Evolutionary conservation across 2,888 invertebrate species (phyloP).

Genomic region (Chaetogeoica ovagalla): DNA sequence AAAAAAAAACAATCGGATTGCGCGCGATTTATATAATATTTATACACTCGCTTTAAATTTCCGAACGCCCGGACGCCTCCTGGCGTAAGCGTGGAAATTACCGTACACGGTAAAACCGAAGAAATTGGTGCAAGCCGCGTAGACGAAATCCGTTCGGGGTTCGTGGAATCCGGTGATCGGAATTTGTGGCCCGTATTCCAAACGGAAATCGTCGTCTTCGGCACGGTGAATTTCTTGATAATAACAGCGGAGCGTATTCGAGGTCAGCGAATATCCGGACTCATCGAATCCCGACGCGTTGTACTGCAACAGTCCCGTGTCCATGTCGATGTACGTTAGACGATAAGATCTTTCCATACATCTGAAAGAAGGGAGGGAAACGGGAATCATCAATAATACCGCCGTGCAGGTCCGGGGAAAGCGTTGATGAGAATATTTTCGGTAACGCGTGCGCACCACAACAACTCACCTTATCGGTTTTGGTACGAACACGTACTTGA

Average conservation of each 20-base stretch:
- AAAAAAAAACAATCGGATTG: no score
- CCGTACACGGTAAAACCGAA: conserved; percentile 55
- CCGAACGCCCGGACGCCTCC: conserved; percentile 53
- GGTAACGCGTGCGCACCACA: not conserved
- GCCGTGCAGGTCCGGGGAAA: not conserved
- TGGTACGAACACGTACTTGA: conserved; percentile 54
- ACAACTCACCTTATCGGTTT: conserved; percentile 55
- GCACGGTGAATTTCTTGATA: conserved; percentile 56
- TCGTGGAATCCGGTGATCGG: conserved; percentile 54
- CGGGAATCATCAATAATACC: not conserved
- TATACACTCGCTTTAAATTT: conserved; percentile 54
- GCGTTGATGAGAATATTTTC: not conserved
- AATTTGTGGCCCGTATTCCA: conserved; percentile 53
- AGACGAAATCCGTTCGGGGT: conserved; percentile 56
- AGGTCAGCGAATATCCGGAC: conserved; percentile 54
- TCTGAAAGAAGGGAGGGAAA: conserved; percentile 42
- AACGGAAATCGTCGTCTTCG: conserved; percentile 54
- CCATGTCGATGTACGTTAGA: conserved; percentile 55
- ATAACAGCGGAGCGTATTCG: conserved; percentile 53
- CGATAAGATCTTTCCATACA: conserved; percentile 53
- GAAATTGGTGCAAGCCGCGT: conserved; percentile 55
- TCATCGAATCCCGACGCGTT: conserved; percentile 55
- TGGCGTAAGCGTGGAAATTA: conserved; percentile 56
- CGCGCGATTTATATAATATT: no score
- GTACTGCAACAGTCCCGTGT: conserved; percentile 55